Base-by-base conservation (phyloP, 2,113 vertebrate genomes). In the Psittacula cyanocephala region DNA sequence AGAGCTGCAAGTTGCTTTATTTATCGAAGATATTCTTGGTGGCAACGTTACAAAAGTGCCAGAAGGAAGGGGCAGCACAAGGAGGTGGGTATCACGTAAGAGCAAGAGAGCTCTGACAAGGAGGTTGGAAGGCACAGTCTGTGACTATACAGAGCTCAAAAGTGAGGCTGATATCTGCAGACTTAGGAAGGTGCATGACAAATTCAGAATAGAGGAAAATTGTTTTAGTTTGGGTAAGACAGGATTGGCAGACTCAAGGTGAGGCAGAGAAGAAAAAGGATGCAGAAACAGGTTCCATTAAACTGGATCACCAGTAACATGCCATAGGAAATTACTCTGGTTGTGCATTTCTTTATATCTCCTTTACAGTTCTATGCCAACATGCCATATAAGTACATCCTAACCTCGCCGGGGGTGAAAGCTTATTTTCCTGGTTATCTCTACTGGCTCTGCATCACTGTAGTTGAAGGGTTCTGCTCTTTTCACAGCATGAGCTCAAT, bases 391-490 rank as follows among this genome's bases (percentile, higher is more conserved):
- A 83, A 46, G 50, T 83, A 88, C 82, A 85, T 76, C 53, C 85
- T 72, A 62, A 81, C 43, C 41, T 85, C 1, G 0, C 3, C 77
- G 80, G 22, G 53, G 37, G 70, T 63, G 64, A 59, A 43, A 81
- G 47, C 71, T 79, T 71, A 84, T 88, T 90, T 93, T 69, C 52
- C 65, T 81, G 64, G 88, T 94, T 86, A 90, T n/a, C 44, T 71
- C 80, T 84, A 33, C 68, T 93, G 93, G 60, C 47, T 90, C 46
- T 68, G 64, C 62, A 81, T 81, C 52, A 52, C 37, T 84, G 0
- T 93, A 93, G 91, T 75, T 78, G 84, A 96, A 95, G 50, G 37
- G 47, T 75, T 93, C 69, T 93, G 62, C 82, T 93, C 90, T 55
- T 90, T 52, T 79, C 95, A 91, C 95, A 96, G 93, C 68, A 67